phyloP scores from a whole-genome alignment of 2,888 invertebrate species.

The Microctonus brassicae region DNA sequence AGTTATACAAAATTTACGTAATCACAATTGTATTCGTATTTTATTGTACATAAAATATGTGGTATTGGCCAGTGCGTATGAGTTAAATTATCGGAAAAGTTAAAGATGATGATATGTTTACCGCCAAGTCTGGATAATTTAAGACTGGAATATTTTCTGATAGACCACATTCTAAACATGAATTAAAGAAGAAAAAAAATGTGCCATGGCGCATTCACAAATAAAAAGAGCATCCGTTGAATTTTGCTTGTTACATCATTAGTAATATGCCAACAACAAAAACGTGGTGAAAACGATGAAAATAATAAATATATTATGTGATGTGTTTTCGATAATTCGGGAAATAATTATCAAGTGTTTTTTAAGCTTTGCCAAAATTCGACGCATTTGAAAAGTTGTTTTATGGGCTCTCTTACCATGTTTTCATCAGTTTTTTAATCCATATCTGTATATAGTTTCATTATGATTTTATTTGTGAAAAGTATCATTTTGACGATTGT shows the following conservation, averaged over 20 bases:
- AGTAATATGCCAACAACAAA: conserved; percentile 56
- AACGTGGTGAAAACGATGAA: conserved; percentile 58
- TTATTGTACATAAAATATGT: conserved; percentile 38
- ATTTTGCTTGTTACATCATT: conserved; percentile 58
- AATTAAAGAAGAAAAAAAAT: conserved; percentile 51
- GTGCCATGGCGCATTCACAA: conserved; percentile 66
- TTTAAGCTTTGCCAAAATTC: conserved; percentile 64
- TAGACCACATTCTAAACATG: conserved; percentile 54
- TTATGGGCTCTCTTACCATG: conserved; percentile 39
- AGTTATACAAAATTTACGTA: conserved; percentile 60
- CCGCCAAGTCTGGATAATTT: conserved; percentile 52
- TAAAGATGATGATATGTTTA: conserved; percentile 54
- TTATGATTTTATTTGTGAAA: conserved; percentile 36
- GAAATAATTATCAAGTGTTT: conserved; percentile 69
- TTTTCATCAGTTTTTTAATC: conserved; percentile 45
- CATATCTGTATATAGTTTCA: conserved; percentile 24
- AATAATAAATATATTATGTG: conserved; percentile 53
- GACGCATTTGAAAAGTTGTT: conserved; percentile 48
- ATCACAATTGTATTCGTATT: conserved; percentile 55
- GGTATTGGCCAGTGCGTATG: conserved; percentile 27
- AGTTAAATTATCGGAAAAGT: conserved; percentile 37
- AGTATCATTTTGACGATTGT: conserved; percentile 29
- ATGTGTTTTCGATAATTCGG: conserved; percentile 66
- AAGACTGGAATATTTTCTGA: conserved; percentile 52
- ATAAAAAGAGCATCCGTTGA: conserved; percentile 60